These are phyloP conservation scores for Diaperis boleti DNA, from an alignment of 2,888 invertebrate genomes.

Conservation along the genomic window DNA sequence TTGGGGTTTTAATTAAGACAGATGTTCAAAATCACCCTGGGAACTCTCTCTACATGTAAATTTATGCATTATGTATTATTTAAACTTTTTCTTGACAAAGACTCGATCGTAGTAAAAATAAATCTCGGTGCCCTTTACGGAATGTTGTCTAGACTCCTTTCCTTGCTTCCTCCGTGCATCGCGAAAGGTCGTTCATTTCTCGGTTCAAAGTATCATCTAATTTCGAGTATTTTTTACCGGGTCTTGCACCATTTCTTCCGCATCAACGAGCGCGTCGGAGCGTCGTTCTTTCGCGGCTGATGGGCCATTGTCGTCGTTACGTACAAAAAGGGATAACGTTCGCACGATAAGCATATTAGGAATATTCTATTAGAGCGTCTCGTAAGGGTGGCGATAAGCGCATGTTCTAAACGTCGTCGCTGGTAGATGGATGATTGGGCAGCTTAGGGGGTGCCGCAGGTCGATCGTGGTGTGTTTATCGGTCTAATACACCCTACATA, in stretches of 20 bases:
- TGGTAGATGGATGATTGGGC: slow-evolving; percentile 45
- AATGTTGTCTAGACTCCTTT: neutral
- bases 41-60: no score
- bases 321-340: slow-evolving; percentile 36
- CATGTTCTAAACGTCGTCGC: slow-evolving; percentile 41
- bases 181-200: neutral
- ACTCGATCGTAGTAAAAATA: no score
- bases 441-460: slow-evolving; percentile 42
- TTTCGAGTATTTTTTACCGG: neutral
- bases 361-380: slow-evolving; percentile 46
- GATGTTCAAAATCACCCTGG: no score
- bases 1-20: no score
- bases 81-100: no score
- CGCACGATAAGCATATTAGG: slow-evolving; percentile 45
- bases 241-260: neutral
- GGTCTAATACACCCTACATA: slow-evolving; percentile 43
- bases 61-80: no score
- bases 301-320: slow-evolving; percentile 24
- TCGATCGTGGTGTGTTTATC: slow-evolving; percentile 46
- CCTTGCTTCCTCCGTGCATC: neutral
- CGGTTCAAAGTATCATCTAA: neutral
- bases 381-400: slow-evolving; percentile 42
- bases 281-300: slow-evolving; percentile 21
- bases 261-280: neutral
- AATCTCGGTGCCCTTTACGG: neutral